Percentiles rank a stretch among this genome's conserved stretches.
phyloP scores from a whole-genome alignment of 2,797 vertebrate species.

The Balearica regulorum region DNA sequence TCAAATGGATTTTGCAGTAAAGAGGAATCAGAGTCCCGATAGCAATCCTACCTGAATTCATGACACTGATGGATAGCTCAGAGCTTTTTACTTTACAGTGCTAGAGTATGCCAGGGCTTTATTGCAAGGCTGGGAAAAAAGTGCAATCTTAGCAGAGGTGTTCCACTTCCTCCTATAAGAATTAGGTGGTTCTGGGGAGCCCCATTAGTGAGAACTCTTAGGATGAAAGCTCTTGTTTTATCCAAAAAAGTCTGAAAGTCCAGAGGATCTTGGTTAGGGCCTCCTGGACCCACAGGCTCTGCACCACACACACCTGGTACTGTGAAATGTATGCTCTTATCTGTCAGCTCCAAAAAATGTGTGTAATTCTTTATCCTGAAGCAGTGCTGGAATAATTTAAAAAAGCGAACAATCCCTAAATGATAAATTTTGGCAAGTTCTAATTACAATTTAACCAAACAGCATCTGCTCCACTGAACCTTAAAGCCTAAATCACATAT shows the following conservation, averaged over 20 bases:
- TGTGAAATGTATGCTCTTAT: not conserved
- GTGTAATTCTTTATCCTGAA: not conserved
- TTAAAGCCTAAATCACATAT: not conserved
- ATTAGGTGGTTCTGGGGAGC: not conserved
- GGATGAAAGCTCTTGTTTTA: not conserved
- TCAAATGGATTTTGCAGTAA: not conserved
- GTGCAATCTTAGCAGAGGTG: accelerated
- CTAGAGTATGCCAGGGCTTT: not conserved
- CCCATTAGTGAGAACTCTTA: not conserved
- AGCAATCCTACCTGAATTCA: not conserved
- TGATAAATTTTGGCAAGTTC: not conserved
- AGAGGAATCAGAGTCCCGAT: not conserved
- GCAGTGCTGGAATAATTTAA: not conserved
- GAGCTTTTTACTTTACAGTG: not conserved
- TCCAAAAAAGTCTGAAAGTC: not conserved
- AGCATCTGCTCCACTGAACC: not conserved
- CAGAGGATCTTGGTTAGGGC: not conserved
- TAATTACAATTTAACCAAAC: not conserved
- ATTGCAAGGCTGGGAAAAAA: not conserved
- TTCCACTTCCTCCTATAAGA: not conserved
- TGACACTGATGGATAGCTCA: not conserved
- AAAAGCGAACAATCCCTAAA: not conserved
- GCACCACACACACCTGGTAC: not conserved
- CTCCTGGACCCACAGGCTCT: not conserved
- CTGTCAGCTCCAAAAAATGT: not conserved